phyloP scores from a whole-genome alignment of 1,140 invertebrate species.

The Ylistrum balloti region DNA sequence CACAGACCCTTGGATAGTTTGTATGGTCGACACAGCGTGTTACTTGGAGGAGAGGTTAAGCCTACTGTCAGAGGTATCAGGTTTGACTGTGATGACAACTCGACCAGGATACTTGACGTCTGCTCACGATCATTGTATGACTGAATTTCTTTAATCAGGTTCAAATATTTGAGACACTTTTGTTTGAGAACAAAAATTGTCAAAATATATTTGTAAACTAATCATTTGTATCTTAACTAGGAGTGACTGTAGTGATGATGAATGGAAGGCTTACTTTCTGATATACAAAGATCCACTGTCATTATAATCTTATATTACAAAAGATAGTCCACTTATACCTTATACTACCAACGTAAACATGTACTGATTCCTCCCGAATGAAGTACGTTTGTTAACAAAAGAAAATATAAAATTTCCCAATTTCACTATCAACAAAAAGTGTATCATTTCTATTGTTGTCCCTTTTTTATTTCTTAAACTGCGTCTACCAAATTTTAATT shows the following conservation, averaged over 20 bases:
- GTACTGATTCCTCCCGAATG: background rate
- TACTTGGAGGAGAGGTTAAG: background rate
- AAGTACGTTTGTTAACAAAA: background rate
- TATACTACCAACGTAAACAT: background rate
- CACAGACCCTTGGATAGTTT: background rate
- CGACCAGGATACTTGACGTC: slow-evolving; percentile 31
- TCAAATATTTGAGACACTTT: slow-evolving; percentile 4
- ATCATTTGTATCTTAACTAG: slow-evolving; percentile 9
- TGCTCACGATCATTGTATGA: background rate
- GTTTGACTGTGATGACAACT: slow-evolving; percentile 33
- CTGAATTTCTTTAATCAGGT: background rate
- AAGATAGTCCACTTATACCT: background rate
- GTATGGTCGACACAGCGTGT: background rate
- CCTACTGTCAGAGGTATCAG: slow-evolving; percentile 26
- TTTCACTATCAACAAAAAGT: slow-evolving; percentile 2
- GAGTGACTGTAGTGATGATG: background rate
- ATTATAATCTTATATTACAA: slow-evolving; percentile 31
- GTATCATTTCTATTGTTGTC: slow-evolving; percentile 5
- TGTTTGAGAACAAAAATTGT: slow-evolving; percentile 40
- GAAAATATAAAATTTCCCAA: background rate
- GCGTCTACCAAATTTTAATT: slow-evolving; percentile 19
- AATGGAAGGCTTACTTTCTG: background rate
- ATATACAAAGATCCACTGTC: background rate
- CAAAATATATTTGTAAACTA: slow-evolving; percentile 30
- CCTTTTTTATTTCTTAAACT: background rate